Conservation (phyloP, 1,140 invertebrate species). For the Panagrolaimus sp. region DNA sequence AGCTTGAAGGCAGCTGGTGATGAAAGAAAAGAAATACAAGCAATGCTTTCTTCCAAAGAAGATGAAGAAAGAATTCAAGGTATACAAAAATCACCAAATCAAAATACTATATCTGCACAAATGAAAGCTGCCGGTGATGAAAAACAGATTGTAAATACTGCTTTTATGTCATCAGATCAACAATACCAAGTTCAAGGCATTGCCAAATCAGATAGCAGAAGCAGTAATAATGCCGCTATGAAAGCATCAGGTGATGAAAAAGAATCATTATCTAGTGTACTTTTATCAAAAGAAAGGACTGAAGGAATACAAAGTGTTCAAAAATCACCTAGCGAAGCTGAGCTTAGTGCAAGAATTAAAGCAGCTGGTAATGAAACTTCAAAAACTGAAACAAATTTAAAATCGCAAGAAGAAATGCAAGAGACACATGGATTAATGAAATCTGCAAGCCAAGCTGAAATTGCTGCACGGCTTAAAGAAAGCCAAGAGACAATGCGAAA, state of each 20-base stretch:
- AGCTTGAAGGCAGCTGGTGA: constrained; percentile 1
- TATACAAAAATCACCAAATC: background rate
- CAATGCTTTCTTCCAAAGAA: no score
- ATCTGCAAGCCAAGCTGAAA: constrained; percentile 6
- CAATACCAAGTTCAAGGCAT: background rate
- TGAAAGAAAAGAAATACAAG: background rate
- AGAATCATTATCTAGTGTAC: background rate
- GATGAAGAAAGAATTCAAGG: background rate
- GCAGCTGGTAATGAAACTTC: no score
- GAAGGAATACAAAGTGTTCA: no score
- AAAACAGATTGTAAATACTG: background rate
- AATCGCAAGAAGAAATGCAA: background rate
- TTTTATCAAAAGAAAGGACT: background rate
- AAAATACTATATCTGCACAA: background rate
- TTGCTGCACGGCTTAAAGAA: background rate
- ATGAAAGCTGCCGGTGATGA: constrained; percentile 17
- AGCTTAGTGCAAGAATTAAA: no score
- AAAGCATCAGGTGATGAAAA: background rate
- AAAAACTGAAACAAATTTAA: no score
- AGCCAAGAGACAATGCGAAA: constrained; percentile 7
- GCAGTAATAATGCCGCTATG: background rate
- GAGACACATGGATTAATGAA: background rate
- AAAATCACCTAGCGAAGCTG: no score
- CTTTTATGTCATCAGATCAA: background rate
- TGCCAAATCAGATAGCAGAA: background rate